Evolutionary conservation across 1,140 invertebrate genomes (phyloP), one percentile per base, ranked within the genome.

Genomic region (Trichonephila clavata): DNA sequence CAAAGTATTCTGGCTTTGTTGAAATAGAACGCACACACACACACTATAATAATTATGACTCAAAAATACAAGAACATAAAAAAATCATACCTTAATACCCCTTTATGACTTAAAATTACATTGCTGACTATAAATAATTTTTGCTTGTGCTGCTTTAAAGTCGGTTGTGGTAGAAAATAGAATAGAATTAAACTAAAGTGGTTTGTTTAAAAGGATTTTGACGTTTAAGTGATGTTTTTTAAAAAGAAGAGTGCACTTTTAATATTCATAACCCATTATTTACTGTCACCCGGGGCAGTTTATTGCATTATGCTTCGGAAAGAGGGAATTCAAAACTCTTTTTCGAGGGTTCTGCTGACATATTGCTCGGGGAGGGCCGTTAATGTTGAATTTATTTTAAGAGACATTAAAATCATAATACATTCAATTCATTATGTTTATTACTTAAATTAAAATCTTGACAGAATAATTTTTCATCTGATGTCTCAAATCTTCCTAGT

Each of bases 41-140:
- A 77, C 4, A 39, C 14, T 5, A 27, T 16, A 8, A 24, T 24
- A 16, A 39, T 39, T 39, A 18, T 32, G 16, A 10, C 32, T 18
- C 18, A 14, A 77, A 77, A 18, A 18, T 39, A 20, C 71, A 18
- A 16, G 1, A 32, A 7, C 16, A 18, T 77, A 77, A 77, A 77
- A 77, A 6, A 6, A 39, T 18, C 27, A 20, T 77, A 39, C 50
- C 7, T 13, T 50, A 77, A 2, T 0, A 39, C 16, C n/a, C 32
- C 0, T 27, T 77, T 32, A 18, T 39, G 71, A 18, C 6, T 18
- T n/a, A 27, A 39, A 39, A 20, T 77, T 16, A 39, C 32, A 32
- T 77, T 32, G 32, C 71, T 77, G 27, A 77, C 27, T 77, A 39
- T 39, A 77, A 77, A 77, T 77, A 32, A 77, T 39, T 77, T 39